Evolutionary conservation across 2,888 invertebrate genomes (phyloP), one percentile per base, ranked within the genome.

Genomic region (Flabesymbios commensalis): DNA sequence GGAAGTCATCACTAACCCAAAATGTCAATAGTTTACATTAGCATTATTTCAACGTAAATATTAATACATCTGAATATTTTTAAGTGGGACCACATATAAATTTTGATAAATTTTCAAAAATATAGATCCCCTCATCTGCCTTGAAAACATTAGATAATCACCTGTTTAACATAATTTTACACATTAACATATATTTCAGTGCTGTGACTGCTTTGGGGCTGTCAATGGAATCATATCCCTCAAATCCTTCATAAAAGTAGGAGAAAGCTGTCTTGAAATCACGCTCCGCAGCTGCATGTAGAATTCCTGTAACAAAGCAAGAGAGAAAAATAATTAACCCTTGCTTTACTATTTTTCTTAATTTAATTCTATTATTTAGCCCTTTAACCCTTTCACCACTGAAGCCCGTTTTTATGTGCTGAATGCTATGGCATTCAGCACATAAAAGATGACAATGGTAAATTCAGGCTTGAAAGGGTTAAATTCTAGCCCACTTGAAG

Each of bases 201-300:
- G 95, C 93, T 28, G 90, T 92, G 31, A 98, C 84, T 1, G 99
- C 98, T 83, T 93, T 94, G 76, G 90, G 90, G 64, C 95, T 94
- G 70, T 84, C 84, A 3, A 95, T 92, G 71, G 94, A 95, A 83
- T 97, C 97, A 83, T 94, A 97, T 72, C 97, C 95, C 86, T 99
- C 99, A 83, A 98, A 99, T 17, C 97, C 97, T 86, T 99, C 99
- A 83, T 98, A 99, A 82, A 99, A 99, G 82, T 99, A 99, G 59
- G 98, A 99, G 85, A 95, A 99, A 48, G 97, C 98, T 61, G 99
- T 99, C 87, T 99, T 99, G 83, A 99, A 99, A 81, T 99, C 99
- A 74, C 93, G 90, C 83, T 99, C 99, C 81, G 99, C 99, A n/a
- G 98, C 98, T 10, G 99, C 99, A 85, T 99, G 99, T 59, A 99